Conservation (phyloP, 2,888 invertebrate species). For the Lycocerus yunnanus region DNA sequence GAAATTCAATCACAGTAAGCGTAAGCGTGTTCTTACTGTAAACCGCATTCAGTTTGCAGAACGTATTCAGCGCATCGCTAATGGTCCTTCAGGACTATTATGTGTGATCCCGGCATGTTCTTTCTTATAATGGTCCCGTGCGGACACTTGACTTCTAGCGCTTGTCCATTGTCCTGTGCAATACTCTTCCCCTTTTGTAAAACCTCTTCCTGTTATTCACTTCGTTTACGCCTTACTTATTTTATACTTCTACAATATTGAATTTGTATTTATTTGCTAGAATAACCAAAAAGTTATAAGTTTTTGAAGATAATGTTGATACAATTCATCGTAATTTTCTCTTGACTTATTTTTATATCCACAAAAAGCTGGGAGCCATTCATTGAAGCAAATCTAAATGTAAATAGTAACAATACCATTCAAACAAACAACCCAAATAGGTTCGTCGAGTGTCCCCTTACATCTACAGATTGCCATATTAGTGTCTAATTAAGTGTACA, state of each 20-base stretch:
- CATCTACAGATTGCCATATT: neutral
- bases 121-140: slow-evolving; percentile 43
- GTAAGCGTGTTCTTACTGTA: slow-evolving; percentile 33
- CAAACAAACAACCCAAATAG: neutral
- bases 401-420: neutral
- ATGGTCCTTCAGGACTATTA: slow-evolving; percentile 40
- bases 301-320: neutral
- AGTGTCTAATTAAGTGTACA: slow-evolving; percentile 2
- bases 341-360: neutral
- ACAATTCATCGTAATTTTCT: neutral
- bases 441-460: neutral
- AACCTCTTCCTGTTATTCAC: slow-evolving; percentile 12
- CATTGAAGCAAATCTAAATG: neutral
- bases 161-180: slow-evolving; percentile 35
- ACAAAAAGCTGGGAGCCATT: neutral
- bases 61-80: slow-evolving; percentile 33
- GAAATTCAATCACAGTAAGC: slow-evolving; percentile 36
- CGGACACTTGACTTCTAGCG: slow-evolving; percentile 40
- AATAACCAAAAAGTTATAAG: neutral
- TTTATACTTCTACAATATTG: neutral
- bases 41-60: slow-evolving; percentile 29
- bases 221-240: slow-evolving; percentile 24
- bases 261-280: neutral
- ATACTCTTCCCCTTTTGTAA: slow-evolving; percentile 19
- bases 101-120: slow-evolving; percentile 37